Evolutionary conservation across 2,113 vertebrate genomes (phyloP).

Genomic region (Crotalus helleri): DNA sequence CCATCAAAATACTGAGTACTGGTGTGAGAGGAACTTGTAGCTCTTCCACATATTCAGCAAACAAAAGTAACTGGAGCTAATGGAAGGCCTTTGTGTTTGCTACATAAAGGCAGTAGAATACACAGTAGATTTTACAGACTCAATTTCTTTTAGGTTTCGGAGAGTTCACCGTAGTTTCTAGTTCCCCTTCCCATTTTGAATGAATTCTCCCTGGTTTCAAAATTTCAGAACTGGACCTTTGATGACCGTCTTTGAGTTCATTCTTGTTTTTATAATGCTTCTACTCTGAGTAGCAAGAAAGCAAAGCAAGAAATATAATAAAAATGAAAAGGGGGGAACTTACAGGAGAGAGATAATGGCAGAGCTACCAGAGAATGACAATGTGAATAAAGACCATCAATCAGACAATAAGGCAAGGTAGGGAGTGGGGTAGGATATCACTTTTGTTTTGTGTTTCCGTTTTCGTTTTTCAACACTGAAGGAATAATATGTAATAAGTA

Average conservation of each 20-base stretch:
- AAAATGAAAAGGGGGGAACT: neutral
- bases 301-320: neutral
- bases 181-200: neutral
- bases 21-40: neutral
- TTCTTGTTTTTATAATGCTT: neutral
- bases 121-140: neutral
- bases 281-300: neutral
- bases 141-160: neutral
- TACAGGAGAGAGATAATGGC: neutral
- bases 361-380: accelerated
- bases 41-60: neutral
- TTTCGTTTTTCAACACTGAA: neutral
- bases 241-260: neutral
- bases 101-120: neutral
- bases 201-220: neutral
- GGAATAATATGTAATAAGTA: neutral
- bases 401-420: constrained; percentile 1
- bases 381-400: neutral
- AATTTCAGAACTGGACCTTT: neutral
- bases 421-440: neutral
- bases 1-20: neutral
- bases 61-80: neutral
- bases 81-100: neutral
- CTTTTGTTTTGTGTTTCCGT: neutral
- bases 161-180: neutral